Conservation (phyloP, 1,140 invertebrate genomes). For the Rhopalosiphum padi region DNA sequence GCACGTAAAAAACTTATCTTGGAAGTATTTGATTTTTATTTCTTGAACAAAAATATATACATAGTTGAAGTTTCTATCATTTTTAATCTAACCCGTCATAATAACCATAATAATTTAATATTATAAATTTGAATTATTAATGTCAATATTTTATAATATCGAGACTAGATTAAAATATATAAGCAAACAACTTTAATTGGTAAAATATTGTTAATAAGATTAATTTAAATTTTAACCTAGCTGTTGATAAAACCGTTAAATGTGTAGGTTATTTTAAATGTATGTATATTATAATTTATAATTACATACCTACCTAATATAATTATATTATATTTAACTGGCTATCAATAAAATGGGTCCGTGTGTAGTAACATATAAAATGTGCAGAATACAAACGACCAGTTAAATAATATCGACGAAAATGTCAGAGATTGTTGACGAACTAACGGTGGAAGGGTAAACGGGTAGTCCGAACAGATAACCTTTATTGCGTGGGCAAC, state of each 20-base stretch:
- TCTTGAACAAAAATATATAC: neutral
- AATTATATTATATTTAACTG: neutral
- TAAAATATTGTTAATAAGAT: neutral
- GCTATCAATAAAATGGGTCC: neutral
- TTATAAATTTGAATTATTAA: neutral
- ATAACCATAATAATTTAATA: neutral
- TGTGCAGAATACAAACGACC: neutral
- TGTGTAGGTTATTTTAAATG: neutral
- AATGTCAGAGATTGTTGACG: conserved; percentile 36
- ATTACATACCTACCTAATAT: neutral
- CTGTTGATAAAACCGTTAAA: neutral
- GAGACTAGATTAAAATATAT: neutral
- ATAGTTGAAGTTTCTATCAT: neutral
- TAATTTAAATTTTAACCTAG: neutral
- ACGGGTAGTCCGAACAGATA: conserved; percentile 46
- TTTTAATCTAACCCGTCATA: neutral
- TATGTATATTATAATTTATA: neutral
- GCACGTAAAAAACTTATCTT: neutral
- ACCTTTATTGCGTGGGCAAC: conserved; percentile 44
- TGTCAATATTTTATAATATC: neutral
- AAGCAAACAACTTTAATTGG: neutral
- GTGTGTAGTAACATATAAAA: neutral
- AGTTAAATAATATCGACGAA: conserved; percentile 21
- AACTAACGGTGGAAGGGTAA: conserved; percentile 16
- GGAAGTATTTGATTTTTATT: neutral